Percentiles rank a stretch among this genome's conserved stretches.
Evolutionary conservation across 2,888 invertebrate species (phyloP).

Genomic region (Tuta absoluta): DNA sequence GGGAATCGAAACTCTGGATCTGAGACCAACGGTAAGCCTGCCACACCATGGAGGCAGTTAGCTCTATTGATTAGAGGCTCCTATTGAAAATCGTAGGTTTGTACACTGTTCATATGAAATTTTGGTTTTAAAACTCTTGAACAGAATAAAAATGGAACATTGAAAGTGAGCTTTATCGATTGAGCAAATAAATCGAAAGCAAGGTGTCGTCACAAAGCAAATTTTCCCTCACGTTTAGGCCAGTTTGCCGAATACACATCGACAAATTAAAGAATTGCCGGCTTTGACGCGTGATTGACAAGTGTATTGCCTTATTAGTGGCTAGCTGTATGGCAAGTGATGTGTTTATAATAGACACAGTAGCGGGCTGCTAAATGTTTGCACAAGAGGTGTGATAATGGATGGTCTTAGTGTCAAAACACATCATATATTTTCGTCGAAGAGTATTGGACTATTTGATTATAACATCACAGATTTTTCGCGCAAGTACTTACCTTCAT

Average conservation of each 20-base stretch:
- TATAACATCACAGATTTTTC: too few relatives aligned
- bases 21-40: too few relatives aligned
- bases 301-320: slow-evolving; percentile 14
- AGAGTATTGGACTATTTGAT: too few relatives aligned
- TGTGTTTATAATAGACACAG: not conserved
- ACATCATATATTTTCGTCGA: too few relatives aligned
- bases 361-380: not conserved
- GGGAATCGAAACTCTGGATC: too few relatives aligned
- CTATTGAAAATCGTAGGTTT: too few relatives aligned
- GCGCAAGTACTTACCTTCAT: too few relatives aligned
- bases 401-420: too few relatives aligned
- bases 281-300: slow-evolving; percentile 10
- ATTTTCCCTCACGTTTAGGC: slow-evolving; percentile 13
- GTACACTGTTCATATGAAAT: too few relatives aligned
- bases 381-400: not conserved
- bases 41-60: too few relatives aligned
- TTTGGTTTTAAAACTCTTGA: too few relatives aligned
- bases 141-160: not conserved
- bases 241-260: slow-evolving; percentile 8
- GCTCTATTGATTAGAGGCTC: too few relatives aligned
- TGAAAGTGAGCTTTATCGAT: not conserved
- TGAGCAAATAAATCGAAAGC: slow-evolving; percentile 10
- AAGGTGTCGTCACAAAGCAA: slow-evolving; percentile 8
- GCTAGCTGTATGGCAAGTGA: not conserved
- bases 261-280: slow-evolving; percentile 4